Evolutionary conservation across 2,888 invertebrate genomes (phyloP), one percentile per base, ranked within the genome.

Genomic region (Lochmaea crataegi): DNA sequence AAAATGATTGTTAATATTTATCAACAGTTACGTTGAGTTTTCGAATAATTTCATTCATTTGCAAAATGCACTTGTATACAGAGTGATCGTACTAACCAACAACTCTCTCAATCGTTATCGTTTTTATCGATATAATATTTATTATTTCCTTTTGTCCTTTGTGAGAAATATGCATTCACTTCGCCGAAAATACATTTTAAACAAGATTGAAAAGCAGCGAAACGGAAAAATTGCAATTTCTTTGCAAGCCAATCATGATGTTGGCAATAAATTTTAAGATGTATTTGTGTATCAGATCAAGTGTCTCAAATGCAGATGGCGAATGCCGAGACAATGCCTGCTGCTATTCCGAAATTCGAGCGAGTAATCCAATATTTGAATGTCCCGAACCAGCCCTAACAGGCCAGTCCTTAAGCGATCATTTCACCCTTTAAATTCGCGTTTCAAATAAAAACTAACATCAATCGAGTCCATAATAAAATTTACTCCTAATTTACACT

Each of bases 321-420:
- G 51, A 51, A 51, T 77, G 77, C 75, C 51, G 71, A 74, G 74
- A 77, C 76, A 75, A 78, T 76, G 76, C 69, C 65, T 65, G 65
- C 71, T 22, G 75, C 71, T 76, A 76, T 75, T 72, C 14, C 45
- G 58, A 75, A 78, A 79, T 78, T 76, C 73, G 72, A 73, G 74
- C 71, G 79, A 79, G 82, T 83, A 82, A 83, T 83, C 82, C 82
- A 82, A 81, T 84, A 83, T 80, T 53, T 6, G 53, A 18, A 53
- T 18, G 53, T 53, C n/a, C 48, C 48, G 14, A n/a, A 48, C n/a
- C 48, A 48, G 48, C 7, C 5, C n/a, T 6, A 48, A 48, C 10
- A 53, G 53, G 53, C 53, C 53, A 10, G 45, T 45, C 12, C 11
- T 14, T 45, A 5, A 45, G 14, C 45, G 32, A 32, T 32, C 32